Evolutionary conservation across 2,113 vertebrate genomes (phyloP).

Genomic region (Clarias macrocephalus): DNA sequence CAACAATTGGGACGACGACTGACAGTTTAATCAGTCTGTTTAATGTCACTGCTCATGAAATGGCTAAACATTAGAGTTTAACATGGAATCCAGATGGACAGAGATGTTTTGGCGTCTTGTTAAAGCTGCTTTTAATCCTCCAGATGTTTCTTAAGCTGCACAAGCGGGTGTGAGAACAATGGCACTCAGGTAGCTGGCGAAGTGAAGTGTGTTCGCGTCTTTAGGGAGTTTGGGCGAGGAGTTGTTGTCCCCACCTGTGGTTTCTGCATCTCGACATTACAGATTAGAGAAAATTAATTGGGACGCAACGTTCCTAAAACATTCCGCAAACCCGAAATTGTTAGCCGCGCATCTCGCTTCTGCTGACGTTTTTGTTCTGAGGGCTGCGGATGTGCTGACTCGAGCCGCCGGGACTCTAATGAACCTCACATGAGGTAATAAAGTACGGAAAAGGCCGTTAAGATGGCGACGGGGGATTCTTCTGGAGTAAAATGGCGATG

Average conservation of each 20-base stretch:
- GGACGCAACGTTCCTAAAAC: not conserved
- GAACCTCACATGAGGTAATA: constrained; percentile 17
- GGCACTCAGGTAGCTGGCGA: not conserved
- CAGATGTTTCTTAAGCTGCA: not conserved
- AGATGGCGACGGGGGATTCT: constrained; percentile 7
- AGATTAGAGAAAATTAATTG: not conserved
- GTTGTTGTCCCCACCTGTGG: not conserved
- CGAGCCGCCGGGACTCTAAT: not conserved
- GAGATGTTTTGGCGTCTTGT: not conserved
- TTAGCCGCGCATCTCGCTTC: not conserved
- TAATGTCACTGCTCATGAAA: not conserved
- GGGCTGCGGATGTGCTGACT: not conserved
- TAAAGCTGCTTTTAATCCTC: not conserved
- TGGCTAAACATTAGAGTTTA: not conserved
- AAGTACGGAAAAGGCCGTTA: not conserved
- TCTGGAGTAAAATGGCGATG: not conserved
- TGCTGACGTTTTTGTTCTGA: not conserved
- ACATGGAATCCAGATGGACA: not conserved
- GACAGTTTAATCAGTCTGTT: no score
- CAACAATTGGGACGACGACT: not conserved
- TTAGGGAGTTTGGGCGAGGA: not conserved
- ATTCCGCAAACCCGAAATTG: not conserved
- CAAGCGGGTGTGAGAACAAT: not conserved
- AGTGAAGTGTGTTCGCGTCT: not conserved
- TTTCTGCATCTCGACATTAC: not conserved